These are phyloP conservation scores for Conomelus anceps DNA, from an alignment of 2,888 invertebrate genomes.

Conservation along the genomic window DNA sequence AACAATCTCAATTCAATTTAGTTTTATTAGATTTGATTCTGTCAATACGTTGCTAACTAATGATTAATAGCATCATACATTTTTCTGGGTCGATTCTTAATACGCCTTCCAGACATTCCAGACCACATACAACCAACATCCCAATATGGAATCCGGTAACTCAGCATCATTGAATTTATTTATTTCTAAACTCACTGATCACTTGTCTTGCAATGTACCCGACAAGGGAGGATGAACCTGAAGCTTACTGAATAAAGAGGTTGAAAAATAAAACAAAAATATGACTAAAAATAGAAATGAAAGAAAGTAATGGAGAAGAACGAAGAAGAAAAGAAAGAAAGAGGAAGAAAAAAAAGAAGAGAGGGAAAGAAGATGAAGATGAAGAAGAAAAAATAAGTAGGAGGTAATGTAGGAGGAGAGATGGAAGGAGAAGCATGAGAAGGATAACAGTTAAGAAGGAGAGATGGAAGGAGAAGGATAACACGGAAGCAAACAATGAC, in stretches of 20 bases:
- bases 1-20: not conserved
- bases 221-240: too few species aligned
- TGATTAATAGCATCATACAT: not conserved
- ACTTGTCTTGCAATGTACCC: too few species aligned
- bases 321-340: not conserved
- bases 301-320: not conserved
- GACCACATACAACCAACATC: not conserved
- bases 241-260: too few species aligned
- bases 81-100: not conserved
- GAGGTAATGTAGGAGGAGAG: not conserved
- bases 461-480: not conserved
- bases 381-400: not conserved
- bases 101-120: not conserved
- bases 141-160: not conserved
- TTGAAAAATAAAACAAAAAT: too few species aligned
- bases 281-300: not conserved
- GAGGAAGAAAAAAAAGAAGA: not conserved
- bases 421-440: not conserved
- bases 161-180: too few species aligned
- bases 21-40: not conserved
- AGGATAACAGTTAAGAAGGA: not conserved
- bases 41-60: not conserved
- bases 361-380: not conserved
- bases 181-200: too few species aligned
- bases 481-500: not conserved